Conservation (phyloP, 1,140 invertebrate species). For the Zaprionus vittiger region DNA sequence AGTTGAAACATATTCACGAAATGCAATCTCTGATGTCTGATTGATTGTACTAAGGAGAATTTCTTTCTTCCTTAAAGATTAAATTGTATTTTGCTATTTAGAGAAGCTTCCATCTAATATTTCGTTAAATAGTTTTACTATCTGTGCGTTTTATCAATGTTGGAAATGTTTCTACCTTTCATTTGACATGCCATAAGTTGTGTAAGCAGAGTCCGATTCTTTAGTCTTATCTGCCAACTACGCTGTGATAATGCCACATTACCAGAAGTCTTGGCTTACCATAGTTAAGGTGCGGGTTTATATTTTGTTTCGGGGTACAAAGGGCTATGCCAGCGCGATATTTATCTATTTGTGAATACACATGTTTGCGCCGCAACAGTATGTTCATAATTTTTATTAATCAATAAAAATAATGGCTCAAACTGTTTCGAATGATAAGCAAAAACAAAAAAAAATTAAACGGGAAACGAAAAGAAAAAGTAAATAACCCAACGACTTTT, state of each 20-base stretch:
- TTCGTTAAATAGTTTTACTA: background rate
- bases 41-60: too few species aligned
- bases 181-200: conserved; percentile 31
- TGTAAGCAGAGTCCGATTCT: conserved; percentile 23
- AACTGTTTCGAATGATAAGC: conserved; percentile 42
- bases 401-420: conserved; percentile 65
- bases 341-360: conserved; percentile 35
- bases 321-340: conserved; percentile 48
- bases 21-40: background rate
- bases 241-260: conserved; percentile 18
- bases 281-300: conserved; percentile 46
- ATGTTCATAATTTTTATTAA: conserved; percentile 55
- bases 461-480: conserved; percentile 18
- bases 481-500: conserved; percentile 49
- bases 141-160: background rate
- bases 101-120: background rate
- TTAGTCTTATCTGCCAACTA: conserved; percentile 27
- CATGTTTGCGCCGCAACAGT: conserved; percentile 18
- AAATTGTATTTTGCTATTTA: background rate
- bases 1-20: background rate
- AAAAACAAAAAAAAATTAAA: conserved; percentile 18
- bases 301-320: conserved; percentile 35
- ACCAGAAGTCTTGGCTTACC: conserved; percentile 40
- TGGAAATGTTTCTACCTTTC: background rate
- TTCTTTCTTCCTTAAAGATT: background rate